Percentiles rank a stretch among this genome's conserved stretches.
These are phyloP conservation scores for Carlito syrichta DNA, from an alignment of 2,113 vertebrate genomes.

Conservation along the genomic window DNA sequence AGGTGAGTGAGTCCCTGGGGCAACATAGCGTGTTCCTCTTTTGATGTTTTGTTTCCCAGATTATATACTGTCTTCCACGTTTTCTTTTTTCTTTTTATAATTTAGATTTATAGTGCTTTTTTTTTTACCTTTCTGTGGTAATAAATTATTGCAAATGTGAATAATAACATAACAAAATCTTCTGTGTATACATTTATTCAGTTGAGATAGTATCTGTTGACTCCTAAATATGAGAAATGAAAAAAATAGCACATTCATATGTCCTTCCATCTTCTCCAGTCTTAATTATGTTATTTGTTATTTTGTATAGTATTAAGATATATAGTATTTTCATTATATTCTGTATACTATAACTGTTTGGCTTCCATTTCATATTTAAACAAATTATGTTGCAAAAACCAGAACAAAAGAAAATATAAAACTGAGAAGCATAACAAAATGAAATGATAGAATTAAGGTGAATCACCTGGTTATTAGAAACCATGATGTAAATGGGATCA, in stretches of 20 bases:
- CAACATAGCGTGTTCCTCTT: background rate
- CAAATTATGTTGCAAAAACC: background rate
- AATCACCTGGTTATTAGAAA: constrained; percentile 17
- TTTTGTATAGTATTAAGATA: background rate
- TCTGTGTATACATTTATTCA: background rate
- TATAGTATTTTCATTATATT: constrained; percentile 27
- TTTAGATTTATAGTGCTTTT: background rate
- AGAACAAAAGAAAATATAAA: constrained; percentile 33
- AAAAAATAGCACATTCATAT: background rate
- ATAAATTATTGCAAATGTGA: background rate
- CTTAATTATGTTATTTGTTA: background rate
- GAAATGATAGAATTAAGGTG: background rate
- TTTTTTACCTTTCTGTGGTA: background rate
- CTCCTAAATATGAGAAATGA: background rate
- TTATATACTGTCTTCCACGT: background rate
- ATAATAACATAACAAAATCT: background rate
- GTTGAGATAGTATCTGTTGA: background rate
- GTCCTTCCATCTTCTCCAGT: background rate
- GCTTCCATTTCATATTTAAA: constrained; percentile 11
- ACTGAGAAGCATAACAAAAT: constrained; percentile 10
- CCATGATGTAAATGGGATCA: background rate
- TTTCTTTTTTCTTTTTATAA: background rate
- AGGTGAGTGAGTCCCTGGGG: background rate
- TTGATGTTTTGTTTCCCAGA: background rate
- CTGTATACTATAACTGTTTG: background rate